Percentiles rank a stretch among this genome's conserved stretches.
phyloP scores from a whole-genome alignment of 2,797 vertebrate genomes.

The Eulemur albifrons region DNA sequence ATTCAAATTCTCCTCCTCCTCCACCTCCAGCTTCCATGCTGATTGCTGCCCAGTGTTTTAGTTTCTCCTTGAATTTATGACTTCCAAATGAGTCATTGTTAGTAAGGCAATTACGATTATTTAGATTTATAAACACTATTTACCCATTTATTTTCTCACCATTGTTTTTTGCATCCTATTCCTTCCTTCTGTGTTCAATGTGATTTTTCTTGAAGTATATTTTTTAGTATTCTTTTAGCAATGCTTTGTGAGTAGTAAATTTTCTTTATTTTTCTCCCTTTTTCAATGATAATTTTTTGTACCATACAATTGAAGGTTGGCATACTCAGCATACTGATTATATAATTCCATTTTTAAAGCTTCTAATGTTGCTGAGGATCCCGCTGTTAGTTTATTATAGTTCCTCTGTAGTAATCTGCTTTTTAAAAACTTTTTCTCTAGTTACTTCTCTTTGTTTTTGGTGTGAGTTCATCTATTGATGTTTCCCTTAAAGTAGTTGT shows the following conservation, averaged over 20 bases:
- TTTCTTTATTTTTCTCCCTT: neutral
- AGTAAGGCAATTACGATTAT: neutral
- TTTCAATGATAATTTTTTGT: neutral
- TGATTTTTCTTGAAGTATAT: neutral
- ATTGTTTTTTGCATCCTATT: neutral
- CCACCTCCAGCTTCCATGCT: neutral
- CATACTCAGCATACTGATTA: neutral
- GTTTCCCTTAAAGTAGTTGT: neutral
- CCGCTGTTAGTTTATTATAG: neutral
- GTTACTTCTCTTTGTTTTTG: conserved; percentile 24
- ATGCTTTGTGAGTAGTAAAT: neutral
- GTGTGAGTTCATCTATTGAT: neutral
- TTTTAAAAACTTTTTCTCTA: conserved; percentile 14
- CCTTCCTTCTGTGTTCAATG: neutral
- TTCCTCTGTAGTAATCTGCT: neutral
- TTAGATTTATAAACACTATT: neutral
- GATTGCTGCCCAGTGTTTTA: neutral
- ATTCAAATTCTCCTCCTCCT: neutral
- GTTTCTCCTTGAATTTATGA: neutral
- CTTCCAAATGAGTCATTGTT: neutral
- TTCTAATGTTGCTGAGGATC: neutral
- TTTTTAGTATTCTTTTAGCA: neutral
- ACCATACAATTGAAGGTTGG: neutral
- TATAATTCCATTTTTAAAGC: neutral
- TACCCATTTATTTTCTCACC: conserved; percentile 28